Conservation (phyloP, 2,797 vertebrate species). For the Adrianichthys oophorus region DNA sequence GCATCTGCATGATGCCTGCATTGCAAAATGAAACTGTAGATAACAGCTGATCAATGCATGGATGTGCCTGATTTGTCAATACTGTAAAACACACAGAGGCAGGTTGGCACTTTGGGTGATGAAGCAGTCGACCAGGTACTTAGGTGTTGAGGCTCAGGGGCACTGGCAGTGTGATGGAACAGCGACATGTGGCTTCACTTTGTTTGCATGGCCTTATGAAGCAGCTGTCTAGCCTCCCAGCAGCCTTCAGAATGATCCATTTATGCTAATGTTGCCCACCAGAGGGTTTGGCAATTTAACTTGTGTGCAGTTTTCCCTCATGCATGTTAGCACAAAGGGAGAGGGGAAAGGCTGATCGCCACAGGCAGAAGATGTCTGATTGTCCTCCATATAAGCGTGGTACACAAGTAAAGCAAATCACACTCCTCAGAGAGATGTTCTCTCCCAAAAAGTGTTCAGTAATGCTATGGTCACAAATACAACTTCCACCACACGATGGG, state of each 20-base stretch:
- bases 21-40: conserved; percentile 48
- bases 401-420: conserved; percentile 23
- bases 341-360: conserved; percentile 46
- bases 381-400: conserved; percentile 42
- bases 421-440: no score
- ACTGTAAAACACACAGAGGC: conserved; percentile 27
- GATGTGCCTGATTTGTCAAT: conserved; percentile 66
- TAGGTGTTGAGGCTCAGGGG: conserved; percentile 46
- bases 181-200: conserved; percentile 45
- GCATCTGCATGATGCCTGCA: conserved; percentile 51
- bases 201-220: conserved; percentile 35
- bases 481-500: no score
- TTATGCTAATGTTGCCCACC: conserved; percentile 40
- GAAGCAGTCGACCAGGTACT: conserved; percentile 65
- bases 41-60: conserved; percentile 63
- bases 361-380: conserved; percentile 58
- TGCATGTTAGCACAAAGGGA: conserved; percentile 31
- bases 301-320: conserved; percentile 20
- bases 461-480: no score
- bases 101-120: conserved; percentile 68
- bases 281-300: conserved; percentile 30
- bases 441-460: no score
- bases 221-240: conserved; percentile 34
- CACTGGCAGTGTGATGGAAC: conserved; percentile 50
- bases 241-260: conserved; percentile 27